A percentile compares a stretch with the other conserved stretches of the same genome.
phyloP scores from a whole-genome alignment of 1,140 invertebrate species.

The Trichonephila clavata region DNA sequence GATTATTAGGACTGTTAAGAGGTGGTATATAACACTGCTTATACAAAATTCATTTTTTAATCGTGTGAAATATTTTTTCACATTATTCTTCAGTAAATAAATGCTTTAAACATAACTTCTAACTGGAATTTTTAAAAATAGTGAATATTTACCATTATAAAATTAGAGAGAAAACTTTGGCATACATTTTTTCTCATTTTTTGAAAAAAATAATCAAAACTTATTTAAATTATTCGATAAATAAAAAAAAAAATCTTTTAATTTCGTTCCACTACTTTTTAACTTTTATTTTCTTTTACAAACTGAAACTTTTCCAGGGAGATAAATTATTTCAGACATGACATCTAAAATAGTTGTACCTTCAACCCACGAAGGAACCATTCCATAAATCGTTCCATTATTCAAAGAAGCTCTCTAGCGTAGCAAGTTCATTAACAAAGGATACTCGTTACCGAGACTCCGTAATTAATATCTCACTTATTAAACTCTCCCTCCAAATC shows the following conservation, averaged over 20 bases:
- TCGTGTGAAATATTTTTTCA: too few relatives aligned
- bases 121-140: too few relatives aligned
- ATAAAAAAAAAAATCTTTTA: too few relatives aligned
- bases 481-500: slow-evolving; percentile 14
- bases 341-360: background rate
- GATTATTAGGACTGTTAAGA: too few relatives aligned
- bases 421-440: slow-evolving; percentile 16
- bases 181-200: too few relatives aligned
- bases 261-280: background rate
- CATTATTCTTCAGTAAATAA: too few relatives aligned
- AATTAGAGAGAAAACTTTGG: background rate
- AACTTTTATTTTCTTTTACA: background rate
- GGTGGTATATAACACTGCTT: too few relatives aligned
- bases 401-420: background rate
- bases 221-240: too few relatives aligned
- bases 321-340: background rate
- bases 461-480: slow-evolving; percentile 23
- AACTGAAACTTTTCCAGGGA: background rate
- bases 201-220: too few relatives aligned
- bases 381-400: slow-evolving; percentile 6
- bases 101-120: too few relatives aligned
- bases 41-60: too few relatives aligned
- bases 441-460: background rate
- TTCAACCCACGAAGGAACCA: background rate
- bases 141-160: background rate